Conservation (phyloP, 2,797 vertebrate genomes). For the Pampus argenteus region DNA sequence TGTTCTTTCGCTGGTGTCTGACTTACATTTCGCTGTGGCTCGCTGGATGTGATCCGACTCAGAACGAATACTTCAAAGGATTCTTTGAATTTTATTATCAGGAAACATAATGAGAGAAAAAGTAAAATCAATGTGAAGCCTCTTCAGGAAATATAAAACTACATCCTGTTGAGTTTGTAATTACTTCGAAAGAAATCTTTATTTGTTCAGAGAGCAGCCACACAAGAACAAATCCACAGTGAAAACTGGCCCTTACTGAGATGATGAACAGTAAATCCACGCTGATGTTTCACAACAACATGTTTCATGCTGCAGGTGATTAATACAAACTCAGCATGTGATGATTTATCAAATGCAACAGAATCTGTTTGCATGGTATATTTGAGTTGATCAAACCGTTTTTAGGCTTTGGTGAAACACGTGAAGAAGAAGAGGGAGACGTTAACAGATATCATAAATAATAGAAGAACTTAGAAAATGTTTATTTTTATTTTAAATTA, state of each 20-base stretch:
- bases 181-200: slow-evolving; percentile 16
- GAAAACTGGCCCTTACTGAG: neutral
- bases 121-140: neutral
- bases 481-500: too few species aligned
- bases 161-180: neutral
- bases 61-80: slow-evolving; percentile 39
- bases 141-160: neutral
- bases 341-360: too few species aligned
- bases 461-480: too few species aligned
- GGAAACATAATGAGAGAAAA: slow-evolving; percentile 30
- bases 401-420: too few species aligned
- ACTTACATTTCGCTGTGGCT: slow-evolving; percentile 39
- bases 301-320: neutral
- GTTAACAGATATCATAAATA: too few species aligned
- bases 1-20: slow-evolving; percentile 53
- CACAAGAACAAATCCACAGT: neutral
- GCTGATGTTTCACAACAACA: neutral
- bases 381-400: too few species aligned
- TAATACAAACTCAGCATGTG: neutral
- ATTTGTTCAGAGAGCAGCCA: neutral
- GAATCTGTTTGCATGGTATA: too few species aligned
- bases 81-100: slow-evolving; percentile 34
- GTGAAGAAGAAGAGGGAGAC: too few species aligned
- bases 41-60: slow-evolving; percentile 33
- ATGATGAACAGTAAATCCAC: neutral